Percentiles rank a stretch among this genome's conserved stretches.
Evolutionary conservation across 2,797 vertebrate species (phyloP).

Genomic region (Echiichthys vipera): DNA sequence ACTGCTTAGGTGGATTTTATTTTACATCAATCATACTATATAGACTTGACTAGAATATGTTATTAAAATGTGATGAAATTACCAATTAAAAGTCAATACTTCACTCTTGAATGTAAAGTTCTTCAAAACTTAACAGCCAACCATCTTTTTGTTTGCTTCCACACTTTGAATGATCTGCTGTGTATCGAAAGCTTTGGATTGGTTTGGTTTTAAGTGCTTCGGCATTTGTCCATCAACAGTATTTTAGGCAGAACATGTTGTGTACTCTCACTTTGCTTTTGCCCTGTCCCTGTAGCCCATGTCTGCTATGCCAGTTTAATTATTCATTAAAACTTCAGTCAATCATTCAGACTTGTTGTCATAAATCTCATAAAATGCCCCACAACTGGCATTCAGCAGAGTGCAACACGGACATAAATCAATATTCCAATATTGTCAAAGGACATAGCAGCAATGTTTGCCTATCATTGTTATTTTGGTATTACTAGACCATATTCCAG

Average conservation of each 20-base stretch:
- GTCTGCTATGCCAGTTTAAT: constrained; percentile 45
- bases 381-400: constrained; percentile 57
- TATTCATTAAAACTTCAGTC: constrained; percentile 64
- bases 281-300: background rate
- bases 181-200: constrained; percentile 5
- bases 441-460: constrained; percentile 37
- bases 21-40: constrained; percentile 21
- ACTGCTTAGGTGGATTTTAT: constrained; percentile 28
- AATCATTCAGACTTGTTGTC: constrained; percentile 53
- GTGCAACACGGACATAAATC: constrained; percentile 59
- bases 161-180: background rate
- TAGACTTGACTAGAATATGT: constrained; percentile 13
- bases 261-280: background rate
- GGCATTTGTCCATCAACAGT: background rate
- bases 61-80: constrained; percentile 12
- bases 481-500: too few species aligned
- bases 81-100: background rate
- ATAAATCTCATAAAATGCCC: constrained; percentile 58
- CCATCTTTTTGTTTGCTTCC: background rate
- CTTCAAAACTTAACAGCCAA: background rate
- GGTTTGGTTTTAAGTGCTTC: constrained; percentile 14
- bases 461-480: too few species aligned
- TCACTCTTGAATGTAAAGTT: background rate
- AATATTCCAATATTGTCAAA: constrained; percentile 60
- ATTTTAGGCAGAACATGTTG: constrained; percentile 13